Base-by-base conservation (phyloP, 1,140 invertebrate species). In the Caenorhabditis remanei region DNA sequence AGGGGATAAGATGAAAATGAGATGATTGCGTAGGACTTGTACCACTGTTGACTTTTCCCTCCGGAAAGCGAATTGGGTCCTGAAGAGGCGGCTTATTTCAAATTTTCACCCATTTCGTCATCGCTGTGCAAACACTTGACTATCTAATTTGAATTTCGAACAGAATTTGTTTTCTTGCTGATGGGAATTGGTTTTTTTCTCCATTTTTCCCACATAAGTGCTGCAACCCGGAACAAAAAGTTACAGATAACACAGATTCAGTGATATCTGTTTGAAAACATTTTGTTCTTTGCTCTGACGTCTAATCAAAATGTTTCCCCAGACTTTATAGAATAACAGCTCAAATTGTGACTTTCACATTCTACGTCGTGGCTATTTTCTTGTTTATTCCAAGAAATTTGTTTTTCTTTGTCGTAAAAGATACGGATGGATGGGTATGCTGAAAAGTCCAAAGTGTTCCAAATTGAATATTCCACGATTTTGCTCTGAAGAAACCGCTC, bases 51-150 rank as follows among this genome's bases (percentile, higher is more conserved):
- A 79, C 71, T 79, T 79, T 79, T 50, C 71, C 21, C 11, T 50
- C 71, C n/a, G 7, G 8, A 50, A 21, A 5, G n/a, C 2, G 9
- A 50, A 79, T 50, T 48, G 19, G 46, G n/a, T 50, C 13, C 53
- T 79, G 40, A 50, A 79, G 71, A 50, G 71, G 46, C 9, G 8
- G 8, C 11, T 46, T 79, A 79, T 79, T 79, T 53, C 71, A 79
- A 79, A 50, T 50, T 71, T 79, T 5, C 71, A 50, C 11, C 9
- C 46, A 50, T 79, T 50, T 79, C 71, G 71, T 79, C 71, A 79
- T 79, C 46, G 43, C 43, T 79, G 43, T 21, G 46, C 71, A 79
- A 79, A 79, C 46, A 79, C 71, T 79, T 79, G 71, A 79, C 32
- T 50, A 79, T 79, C n/a, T 79, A 48, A 79, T 79, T 79, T 53